A percentile compares a stretch with the other conserved stretches of the same genome.
phyloP scores from a whole-genome alignment of 2,888 invertebrate genomes.

The Phragmatobia fuliginosa region DNA sequence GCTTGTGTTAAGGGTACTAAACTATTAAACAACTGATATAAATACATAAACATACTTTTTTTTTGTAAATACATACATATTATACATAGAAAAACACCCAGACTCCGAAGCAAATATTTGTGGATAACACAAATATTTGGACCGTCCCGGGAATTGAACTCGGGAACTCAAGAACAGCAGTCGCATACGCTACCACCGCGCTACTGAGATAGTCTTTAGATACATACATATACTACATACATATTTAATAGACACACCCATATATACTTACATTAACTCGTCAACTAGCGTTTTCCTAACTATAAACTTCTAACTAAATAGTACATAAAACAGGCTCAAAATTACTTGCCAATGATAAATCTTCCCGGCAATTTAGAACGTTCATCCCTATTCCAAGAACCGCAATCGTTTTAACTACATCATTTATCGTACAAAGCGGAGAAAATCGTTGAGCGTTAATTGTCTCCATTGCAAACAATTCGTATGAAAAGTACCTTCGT shows the following conservation, averaged over 20 bases:
- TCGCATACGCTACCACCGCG: too few relatives aligned
- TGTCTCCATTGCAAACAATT: constrained; percentile 49
- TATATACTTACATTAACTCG: background rate
- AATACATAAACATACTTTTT: too few relatives aligned
- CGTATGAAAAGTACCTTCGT: constrained; percentile 46
- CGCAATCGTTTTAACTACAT: constrained; percentile 51
- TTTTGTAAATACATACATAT: too few relatives aligned
- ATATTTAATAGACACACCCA: background rate
- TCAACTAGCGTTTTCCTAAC: background rate
- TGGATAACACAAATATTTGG: too few relatives aligned
- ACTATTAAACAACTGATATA: too few relatives aligned
- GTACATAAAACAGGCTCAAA: constrained; percentile 22
- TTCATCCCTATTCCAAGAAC: constrained; percentile 46
- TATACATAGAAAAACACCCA: too few relatives aligned
- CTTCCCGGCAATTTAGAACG: constrained; percentile 40
- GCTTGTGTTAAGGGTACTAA: too few relatives aligned
- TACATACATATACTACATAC: too few relatives aligned
- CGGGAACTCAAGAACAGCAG: too few relatives aligned
- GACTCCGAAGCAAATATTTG: too few relatives aligned
- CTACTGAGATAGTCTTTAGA: too few relatives aligned
- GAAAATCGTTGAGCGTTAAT: constrained; percentile 49
- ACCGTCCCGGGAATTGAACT: too few relatives aligned
- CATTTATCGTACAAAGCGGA: constrained; percentile 50
- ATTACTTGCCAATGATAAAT: constrained; percentile 46
- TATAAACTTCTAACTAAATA: background rate